Evolutionary conservation across 1,140 invertebrate species (phyloP), one percentile per base, ranked within the genome.

Genomic region (Drosophila nigrodunni): DNA sequence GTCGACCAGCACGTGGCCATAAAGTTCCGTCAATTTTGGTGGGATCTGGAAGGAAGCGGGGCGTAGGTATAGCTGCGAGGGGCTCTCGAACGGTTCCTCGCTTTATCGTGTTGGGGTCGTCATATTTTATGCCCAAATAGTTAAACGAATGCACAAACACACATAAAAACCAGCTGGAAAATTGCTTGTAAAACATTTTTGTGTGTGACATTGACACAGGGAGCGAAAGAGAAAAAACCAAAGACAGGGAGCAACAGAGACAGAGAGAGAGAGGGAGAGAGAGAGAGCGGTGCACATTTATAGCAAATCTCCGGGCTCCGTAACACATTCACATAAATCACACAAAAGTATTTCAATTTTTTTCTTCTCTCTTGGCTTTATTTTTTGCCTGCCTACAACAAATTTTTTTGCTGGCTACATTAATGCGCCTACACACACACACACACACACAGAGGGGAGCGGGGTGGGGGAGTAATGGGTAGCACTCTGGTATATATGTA

Each of bases 101-200:
- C 41, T 25, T 44, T 59, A 43, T 44, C 61, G 43, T 57, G 65
- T 49, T 34, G 60, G 68, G 60, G 30, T 65, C 55, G 65, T 69
- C 62, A 65, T 65, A 65, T 65, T 65, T 65, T 65, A 65, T 65
- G 62, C 25, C 62, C 62, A 65, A 65, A 65, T 65, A 55, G 62
- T 65, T 65, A 65, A 65, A 89, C 80, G 67, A 74, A 74, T 68
- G 67, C 71, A 69, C 71, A 77, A 83, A 83, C 82, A 78, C 82
- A 81, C 78, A 86, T 76, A 86, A 86, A 89, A 89, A 80, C 80
- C 80, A 89, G 80, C 80, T 81, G 86, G 81, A 89, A 89, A 89
- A 89, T 89, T 89, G 86, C 86, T 89, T 90, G 86, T 86, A 89
- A 90, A 89, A 89, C 86, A 90, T 88, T 88, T 83, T 88, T 85